Conservation (phyloP, 2,797 vertebrate genomes). For the Halcyon badia region DNA sequence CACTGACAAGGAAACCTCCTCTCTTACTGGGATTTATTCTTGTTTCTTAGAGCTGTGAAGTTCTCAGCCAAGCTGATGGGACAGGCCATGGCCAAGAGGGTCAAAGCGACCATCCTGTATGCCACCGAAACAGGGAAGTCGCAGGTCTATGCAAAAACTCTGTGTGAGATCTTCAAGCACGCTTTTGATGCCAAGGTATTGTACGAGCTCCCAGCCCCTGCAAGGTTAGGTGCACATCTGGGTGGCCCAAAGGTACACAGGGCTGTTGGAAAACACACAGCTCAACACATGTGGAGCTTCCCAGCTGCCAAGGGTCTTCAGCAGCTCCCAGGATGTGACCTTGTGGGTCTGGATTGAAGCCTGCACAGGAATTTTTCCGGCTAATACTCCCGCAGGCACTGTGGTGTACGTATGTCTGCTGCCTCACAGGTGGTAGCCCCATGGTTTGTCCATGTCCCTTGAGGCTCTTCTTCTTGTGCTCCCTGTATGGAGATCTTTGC, state of each 20-base stretch:
- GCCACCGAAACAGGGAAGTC: slow-evolving; percentile 98
- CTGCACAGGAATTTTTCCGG: neutral
- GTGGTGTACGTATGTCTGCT: accelerated
- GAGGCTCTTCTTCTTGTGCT: neutral
- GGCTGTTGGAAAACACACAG: neutral
- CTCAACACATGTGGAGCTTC: neutral
- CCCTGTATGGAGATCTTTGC: neutral
- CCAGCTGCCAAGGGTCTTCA: neutral
- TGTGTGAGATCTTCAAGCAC: slow-evolving; percentile 99
- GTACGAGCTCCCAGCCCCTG: neutral
- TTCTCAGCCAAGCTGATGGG: slow-evolving; percentile 99
- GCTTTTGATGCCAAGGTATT: slow-evolving; percentile 97
- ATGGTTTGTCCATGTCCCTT: neutral
- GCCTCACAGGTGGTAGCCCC: neutral
- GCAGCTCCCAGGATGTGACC: neutral
- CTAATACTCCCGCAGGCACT: neutral
- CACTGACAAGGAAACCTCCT: neutral
- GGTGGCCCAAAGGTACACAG: accelerated
- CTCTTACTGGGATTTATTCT: neutral
- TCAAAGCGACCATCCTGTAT: slow-evolving; percentile 96
- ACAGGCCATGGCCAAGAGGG: slow-evolving; percentile 98
- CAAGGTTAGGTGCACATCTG: accelerated
- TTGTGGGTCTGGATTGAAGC: neutral
- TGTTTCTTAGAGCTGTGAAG: slow-evolving; percentile 90
- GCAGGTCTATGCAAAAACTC: slow-evolving; percentile 95